A percentile compares a stretch with the other conserved stretches of the same genome.
Evolutionary conservation across 2,113 vertebrate genomes (phyloP).

Genomic region (Tringa solitaria): DNA sequence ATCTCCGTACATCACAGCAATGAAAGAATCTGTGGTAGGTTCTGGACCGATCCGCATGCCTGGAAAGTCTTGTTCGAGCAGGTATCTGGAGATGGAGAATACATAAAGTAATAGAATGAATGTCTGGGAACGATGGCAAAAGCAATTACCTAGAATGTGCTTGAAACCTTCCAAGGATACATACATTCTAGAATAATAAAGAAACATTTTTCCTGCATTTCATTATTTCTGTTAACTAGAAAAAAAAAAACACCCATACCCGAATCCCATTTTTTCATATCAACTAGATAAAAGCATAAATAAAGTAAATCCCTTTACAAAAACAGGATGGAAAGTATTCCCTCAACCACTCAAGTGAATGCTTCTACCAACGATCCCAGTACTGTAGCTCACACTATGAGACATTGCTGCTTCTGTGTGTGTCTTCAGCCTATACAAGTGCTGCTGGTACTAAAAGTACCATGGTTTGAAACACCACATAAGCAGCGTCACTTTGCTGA

Average conservation of each 20-base stretch:
- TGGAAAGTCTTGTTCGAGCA: slow-evolving; percentile 94
- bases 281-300: background rate
- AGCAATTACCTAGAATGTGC: background rate
- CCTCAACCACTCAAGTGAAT: background rate
- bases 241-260: background rate
- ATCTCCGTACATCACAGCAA: slow-evolving; percentile 95
- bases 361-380: background rate
- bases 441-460: background rate
- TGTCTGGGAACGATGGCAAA: background rate
- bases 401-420: background rate
- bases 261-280: background rate
- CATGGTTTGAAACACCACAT: background rate
- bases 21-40: slow-evolving; percentile 96
- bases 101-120: background rate
- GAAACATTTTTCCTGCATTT: background rate
- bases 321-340: background rate
- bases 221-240: background rate
- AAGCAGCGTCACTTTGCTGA: background rate
- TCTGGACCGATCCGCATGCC: slow-evolving; percentile 97
- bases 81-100: slow-evolving; percentile 74
- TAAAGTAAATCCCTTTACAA: background rate
- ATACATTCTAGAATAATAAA: background rate
- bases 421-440: background rate
- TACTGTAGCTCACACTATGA: background rate
- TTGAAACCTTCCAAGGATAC: background rate